A percentile compares a stretch with the other conserved stretches of the same genome.
phyloP scores from a whole-genome alignment of 1,140 invertebrate genomes.

The Lepidurus apus region DNA sequence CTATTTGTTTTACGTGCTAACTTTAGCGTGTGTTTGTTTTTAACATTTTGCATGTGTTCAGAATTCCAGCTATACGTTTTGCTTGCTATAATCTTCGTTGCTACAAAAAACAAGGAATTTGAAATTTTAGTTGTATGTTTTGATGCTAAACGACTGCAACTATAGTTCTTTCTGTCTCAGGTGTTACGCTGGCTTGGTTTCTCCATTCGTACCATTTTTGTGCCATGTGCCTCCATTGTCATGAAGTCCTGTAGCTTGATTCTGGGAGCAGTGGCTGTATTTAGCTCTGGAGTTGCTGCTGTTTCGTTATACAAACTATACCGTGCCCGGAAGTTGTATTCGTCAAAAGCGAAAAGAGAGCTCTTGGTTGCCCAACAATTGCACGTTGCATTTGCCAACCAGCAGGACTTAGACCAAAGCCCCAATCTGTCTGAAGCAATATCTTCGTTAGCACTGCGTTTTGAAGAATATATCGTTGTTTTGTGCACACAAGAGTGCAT shows the following conservation, averaged over 20 bases:
- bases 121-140: too few species aligned
- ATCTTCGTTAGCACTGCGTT: neutral
- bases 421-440: neutral
- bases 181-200: neutral
- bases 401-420: slow-evolving; percentile 5
- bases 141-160: too few species aligned
- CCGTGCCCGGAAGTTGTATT: neutral
- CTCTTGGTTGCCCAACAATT: neutral
- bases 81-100: too few species aligned
- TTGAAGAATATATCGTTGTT: neutral
- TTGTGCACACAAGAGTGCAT: neutral
- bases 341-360: neutral
- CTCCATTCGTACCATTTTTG: neutral
- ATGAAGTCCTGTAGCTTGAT: slow-evolving; percentile 13
- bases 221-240: slow-evolving; percentile 13
- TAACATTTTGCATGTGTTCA: slow-evolving; percentile 17
- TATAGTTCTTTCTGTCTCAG: neutral
- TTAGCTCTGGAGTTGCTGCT: slow-evolving; percentile 16
- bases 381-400: neutral
- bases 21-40: slow-evolving; percentile 9
- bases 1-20: neutral
- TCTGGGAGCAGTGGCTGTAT: slow-evolving; percentile 8
- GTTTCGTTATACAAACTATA: neutral
- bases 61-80: neutral
- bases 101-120: too few species aligned